These are phyloP conservation scores for Catalaphyllia jardinei DNA, from an alignment of 64 coral and sea anemone genomes.

Conservation along the genomic window DNA sequence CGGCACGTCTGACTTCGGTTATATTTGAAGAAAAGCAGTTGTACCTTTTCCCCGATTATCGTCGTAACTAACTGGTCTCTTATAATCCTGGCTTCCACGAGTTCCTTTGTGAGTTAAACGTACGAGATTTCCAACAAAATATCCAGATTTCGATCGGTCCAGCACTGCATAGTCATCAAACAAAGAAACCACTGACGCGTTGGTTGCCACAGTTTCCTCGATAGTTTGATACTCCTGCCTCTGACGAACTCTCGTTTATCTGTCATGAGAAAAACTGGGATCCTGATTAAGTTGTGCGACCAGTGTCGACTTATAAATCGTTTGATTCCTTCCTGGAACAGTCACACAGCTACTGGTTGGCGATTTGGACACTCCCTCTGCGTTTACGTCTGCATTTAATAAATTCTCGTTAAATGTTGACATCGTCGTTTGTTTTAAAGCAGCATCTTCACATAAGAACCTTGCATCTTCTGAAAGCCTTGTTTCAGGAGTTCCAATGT, in stretches of 20 bases:
- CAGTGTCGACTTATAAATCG: conserved; percentile 12
- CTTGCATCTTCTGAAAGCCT: too few relatives aligned
- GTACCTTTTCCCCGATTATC: conserved; percentile 9
- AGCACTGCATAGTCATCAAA: too few relatives aligned
- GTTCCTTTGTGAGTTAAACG: too few relatives aligned
- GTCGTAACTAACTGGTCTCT: conserved; percentile 21
- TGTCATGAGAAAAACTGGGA: conserved; percentile 22
- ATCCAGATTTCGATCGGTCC: conserved; percentile 10
- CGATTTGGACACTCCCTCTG: conserved; percentile 6
- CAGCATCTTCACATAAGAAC: not conserved
- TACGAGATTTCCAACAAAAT: conserved; percentile 12
- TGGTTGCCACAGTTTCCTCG: too few relatives aligned
- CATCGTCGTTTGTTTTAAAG: too few relatives aligned
- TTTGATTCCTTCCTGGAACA: conserved; percentile 9
- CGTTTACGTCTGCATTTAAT: too few relatives aligned
- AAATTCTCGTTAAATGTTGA: too few relatives aligned
- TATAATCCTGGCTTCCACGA: conserved; percentile 15
- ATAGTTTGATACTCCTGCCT: not conserved
- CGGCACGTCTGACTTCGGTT: not conserved
- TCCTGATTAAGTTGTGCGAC: conserved; percentile 9
- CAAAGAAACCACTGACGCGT: conserved; percentile 10
- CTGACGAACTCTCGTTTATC: conserved; percentile 14
- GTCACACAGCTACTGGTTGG: conserved; percentile 12
- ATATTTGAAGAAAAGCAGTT: conserved; percentile 15
- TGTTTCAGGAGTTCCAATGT: conserved; percentile 1